Conservation (phyloP, 2,797 vertebrate species). For the Clarias laeviceps region DNA sequence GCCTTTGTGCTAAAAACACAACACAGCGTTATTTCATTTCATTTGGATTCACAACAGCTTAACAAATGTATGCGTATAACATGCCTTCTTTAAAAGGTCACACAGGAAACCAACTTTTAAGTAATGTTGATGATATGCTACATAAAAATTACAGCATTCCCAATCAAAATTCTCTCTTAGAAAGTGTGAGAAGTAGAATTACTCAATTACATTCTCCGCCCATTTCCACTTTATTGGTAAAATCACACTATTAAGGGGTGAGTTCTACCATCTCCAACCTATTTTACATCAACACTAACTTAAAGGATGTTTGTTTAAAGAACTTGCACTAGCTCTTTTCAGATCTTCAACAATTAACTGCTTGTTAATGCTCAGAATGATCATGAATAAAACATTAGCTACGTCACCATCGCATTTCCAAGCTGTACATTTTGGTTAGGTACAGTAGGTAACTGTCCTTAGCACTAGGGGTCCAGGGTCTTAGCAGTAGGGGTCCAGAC, state of each 20-base stretch:
- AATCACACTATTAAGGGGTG: background rate
- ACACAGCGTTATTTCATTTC: conserved; percentile 1
- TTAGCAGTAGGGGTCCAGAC: too few relatives aligned
- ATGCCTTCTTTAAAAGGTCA: background rate
- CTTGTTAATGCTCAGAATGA: background rate
- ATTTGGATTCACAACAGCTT: background rate
- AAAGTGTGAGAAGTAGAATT: background rate
- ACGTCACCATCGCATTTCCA: background rate
- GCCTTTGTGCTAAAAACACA: conserved; percentile 10
- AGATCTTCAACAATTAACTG: background rate
- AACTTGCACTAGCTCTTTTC: background rate
- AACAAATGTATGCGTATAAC: background rate
- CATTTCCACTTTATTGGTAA: background rate
- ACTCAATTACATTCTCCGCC: background rate
- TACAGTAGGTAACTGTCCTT: background rate
- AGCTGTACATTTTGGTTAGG: background rate
- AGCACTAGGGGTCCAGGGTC: too few relatives aligned
- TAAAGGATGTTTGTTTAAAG: background rate
- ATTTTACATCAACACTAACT: background rate
- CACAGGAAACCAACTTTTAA: background rate
- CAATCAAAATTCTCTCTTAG: background rate
- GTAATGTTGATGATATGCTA: background rate
- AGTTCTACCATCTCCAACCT: background rate
- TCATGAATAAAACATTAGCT: background rate
- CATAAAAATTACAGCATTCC: background rate